Conservation (phyloP, 2,888 invertebrate genomes). For the Lycia hirtaria region DNA sequence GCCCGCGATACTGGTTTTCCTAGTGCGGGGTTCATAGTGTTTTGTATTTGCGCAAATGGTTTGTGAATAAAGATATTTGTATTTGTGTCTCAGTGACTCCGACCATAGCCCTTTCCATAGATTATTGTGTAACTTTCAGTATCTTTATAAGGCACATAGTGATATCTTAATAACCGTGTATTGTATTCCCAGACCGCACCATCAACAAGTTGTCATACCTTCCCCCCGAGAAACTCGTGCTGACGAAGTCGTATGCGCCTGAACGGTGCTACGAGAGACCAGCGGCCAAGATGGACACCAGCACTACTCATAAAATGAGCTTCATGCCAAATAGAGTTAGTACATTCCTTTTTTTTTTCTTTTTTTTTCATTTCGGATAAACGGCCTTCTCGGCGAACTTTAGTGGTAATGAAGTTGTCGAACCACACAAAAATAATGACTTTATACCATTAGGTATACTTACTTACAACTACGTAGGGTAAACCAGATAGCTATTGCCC, state of each 20-base stretch:
- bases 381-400: too few species aligned
- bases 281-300: constrained; percentile 80
- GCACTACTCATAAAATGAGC: constrained; percentile 84
- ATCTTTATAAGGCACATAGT: too few species aligned
- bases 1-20: too few species aligned
- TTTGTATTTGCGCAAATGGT: too few species aligned
- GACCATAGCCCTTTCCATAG: constrained; percentile 6
- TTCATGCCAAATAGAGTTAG: constrained; percentile 77
- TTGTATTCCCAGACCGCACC: constrained; percentile 79
- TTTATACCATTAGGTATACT: not conserved
- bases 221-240: constrained; percentile 77
- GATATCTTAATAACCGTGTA: too few species aligned
- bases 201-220: constrained; percentile 87
- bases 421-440: too few species aligned
- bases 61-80: too few species aligned
- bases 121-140: not conserved
- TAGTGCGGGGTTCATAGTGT: too few species aligned
- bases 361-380: not conserved
- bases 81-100: not conserved
- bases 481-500: too few species aligned
- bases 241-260: constrained; percentile 77
- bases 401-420: too few species aligned
- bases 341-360: not conserved
- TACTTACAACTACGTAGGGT: too few species aligned
- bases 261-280: constrained; percentile 78